Evolutionary conservation across 2,113 vertebrate species (phyloP).

Genomic region (Eleginops maclovinus): DNA sequence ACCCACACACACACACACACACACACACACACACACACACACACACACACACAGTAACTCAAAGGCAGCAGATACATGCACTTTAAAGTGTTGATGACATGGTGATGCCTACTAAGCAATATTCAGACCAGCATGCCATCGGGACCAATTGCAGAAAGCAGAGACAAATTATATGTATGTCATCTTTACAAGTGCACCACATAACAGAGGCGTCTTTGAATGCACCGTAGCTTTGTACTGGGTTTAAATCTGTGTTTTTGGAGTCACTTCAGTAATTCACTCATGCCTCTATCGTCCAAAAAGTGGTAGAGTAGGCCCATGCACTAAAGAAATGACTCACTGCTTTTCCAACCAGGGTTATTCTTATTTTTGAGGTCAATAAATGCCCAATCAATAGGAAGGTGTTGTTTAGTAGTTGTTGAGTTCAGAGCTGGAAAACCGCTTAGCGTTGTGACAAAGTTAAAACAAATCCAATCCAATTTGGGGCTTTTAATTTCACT

Average conservation of each 20-base stretch:
- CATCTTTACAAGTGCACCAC: not conserved
- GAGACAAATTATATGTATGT: not conserved
- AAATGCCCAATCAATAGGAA: too few relatives aligned
- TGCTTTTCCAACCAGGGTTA: too few relatives aligned
- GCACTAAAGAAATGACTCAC: too few relatives aligned
- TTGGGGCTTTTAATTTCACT: too few relatives aligned
- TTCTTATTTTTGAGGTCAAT: too few relatives aligned
- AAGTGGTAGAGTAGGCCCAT: not conserved
- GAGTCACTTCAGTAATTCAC: not conserved
- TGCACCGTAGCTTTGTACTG: not conserved
- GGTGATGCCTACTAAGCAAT: constrained; percentile 32
- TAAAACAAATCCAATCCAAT: not conserved
- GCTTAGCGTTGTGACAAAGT: not conserved
- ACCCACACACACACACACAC: constrained; percentile 37
- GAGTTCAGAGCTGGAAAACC: constrained; percentile 4
- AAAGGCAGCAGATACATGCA: constrained; percentile 7
- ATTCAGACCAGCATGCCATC: constrained; percentile 29
- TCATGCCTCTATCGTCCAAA: not conserved
- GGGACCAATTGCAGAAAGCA: not conserved
- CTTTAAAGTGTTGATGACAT: constrained; percentile 44
- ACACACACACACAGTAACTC: constrained; percentile 34
- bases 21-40: constrained; percentile 41
- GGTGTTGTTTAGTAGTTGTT: not conserved
- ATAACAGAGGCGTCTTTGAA: constrained; percentile 15
- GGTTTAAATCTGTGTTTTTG: not conserved